These are phyloP conservation scores for Catamblyrhynchus diadema DNA, from an alignment of 2,797 vertebrate species.

Conservation along the genomic window DNA sequence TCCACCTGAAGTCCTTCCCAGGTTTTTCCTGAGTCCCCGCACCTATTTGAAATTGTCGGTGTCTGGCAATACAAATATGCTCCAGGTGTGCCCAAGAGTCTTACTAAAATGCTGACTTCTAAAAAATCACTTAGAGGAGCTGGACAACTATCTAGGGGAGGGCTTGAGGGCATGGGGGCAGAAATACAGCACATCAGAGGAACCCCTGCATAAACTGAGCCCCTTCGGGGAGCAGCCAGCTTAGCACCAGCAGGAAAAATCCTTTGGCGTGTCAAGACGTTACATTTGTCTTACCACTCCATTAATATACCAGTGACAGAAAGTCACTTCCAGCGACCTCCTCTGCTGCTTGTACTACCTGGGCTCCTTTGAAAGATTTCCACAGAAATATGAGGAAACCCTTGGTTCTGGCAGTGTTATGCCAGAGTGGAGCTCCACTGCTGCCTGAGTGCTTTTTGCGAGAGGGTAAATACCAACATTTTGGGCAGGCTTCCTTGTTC, in stretches of 20 bases:
- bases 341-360: slow-evolving; percentile 29
- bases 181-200: not conserved
- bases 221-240: not conserved
- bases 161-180: fast-evolving
- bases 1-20: not conserved
- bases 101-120: not conserved
- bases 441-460: not conserved
- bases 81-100: not conserved
- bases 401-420: fast-evolving
- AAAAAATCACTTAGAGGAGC: not conserved
- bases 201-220: not conserved
- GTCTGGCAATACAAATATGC: not conserved
- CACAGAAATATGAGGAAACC: not conserved
- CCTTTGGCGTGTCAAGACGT: not conserved
- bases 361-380: not conserved
- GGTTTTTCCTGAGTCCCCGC: not conserved
- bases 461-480: not conserved
- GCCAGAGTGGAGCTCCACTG: not conserved
- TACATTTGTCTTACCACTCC: not conserved
- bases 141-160: fast-evolving
- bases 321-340: slow-evolving; percentile 36
- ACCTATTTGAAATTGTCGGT: not conserved
- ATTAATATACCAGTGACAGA: slow-evolving; percentile 32
- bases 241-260: slow-evolving; percentile 49
- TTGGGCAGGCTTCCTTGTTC: not conserved